These are phyloP conservation scores for Pseudorasbora parva DNA, from an alignment of 2,113 vertebrate genomes.

Conservation along the genomic window DNA sequence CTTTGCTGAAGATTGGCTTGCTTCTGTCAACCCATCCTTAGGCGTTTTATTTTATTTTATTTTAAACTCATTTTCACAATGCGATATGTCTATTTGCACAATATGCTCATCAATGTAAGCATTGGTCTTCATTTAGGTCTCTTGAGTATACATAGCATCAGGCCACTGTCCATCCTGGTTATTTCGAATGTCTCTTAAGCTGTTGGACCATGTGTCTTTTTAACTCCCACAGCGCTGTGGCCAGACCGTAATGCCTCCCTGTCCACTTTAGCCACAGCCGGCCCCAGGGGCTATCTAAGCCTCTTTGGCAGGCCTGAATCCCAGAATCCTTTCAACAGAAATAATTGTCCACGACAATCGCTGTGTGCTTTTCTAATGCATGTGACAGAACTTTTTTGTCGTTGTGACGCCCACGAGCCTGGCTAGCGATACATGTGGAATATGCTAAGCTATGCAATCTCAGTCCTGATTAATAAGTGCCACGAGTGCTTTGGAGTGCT, in stretches of 20 bases:
- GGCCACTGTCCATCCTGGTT: slow-evolving; percentile 59
- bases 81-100: not conserved
- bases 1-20: slow-evolving; percentile 7
- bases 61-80: not conserved
- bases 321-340: slow-evolving; percentile 57
- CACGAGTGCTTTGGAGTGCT: slow-evolving; percentile 59
- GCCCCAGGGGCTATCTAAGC: slow-evolving; percentile 52
- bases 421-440: slow-evolving; percentile 58
- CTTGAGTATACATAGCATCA: slow-evolving; percentile 54
- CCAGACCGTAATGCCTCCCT: not conserved
- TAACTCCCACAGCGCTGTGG: not conserved
- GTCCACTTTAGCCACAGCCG: slow-evolving; percentile 47
- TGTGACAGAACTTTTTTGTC: slow-evolving; percentile 60
- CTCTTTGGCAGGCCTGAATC: slow-evolving; percentile 53
- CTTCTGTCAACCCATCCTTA: not conserved
- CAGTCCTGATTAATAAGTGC: slow-evolving; percentile 66
- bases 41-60: not conserved
- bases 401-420: slow-evolving; percentile 51
- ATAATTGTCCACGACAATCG: slow-evolving; percentile 66
- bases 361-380: slow-evolving; percentile 50
- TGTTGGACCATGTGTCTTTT: slow-evolving; percentile 30
- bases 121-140: not conserved
- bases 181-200: slow-evolving; percentile 41
- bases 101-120: not conserved
- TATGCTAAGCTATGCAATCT: slow-evolving; percentile 64